A percentile compares a stretch with the other conserved stretches of the same genome.
Conservation (phyloP, 2,797 vertebrate genomes). For the Pagetopsis macropterus region DNA sequence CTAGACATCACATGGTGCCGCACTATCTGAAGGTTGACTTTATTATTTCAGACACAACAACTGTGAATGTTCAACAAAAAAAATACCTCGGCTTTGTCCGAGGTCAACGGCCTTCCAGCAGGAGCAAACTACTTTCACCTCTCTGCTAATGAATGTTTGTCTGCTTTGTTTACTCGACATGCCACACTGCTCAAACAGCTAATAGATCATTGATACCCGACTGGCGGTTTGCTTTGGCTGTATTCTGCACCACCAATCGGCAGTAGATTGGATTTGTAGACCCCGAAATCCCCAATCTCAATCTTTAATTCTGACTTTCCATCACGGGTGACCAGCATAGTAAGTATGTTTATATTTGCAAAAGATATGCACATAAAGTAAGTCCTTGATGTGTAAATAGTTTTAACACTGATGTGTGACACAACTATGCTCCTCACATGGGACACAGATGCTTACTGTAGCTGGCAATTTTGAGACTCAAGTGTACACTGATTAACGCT, state of each 20-base stretch:
- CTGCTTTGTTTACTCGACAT: slow-evolving; percentile 58
- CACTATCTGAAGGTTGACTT: slow-evolving; percentile 26
- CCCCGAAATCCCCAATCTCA: not conserved
- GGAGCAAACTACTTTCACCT: slow-evolving; percentile 60
- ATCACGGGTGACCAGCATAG: not conserved
- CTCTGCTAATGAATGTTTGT: slow-evolving; percentile 74
- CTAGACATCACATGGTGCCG: slow-evolving; percentile 9
- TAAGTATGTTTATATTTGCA: not conserved
- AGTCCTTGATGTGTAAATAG: not conserved
- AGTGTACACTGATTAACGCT: not conserved
- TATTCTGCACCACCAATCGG: slow-evolving; percentile 2
- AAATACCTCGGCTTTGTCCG: slow-evolving; percentile 18
- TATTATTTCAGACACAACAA: not conserved
- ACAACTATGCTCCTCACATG: slow-evolving; percentile 1
- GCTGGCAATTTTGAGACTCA: not conserved
- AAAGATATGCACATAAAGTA: not conserved
- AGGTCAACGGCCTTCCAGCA: slow-evolving; percentile 29
- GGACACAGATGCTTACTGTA: slow-evolving; percentile 18
- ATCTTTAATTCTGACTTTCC: not conserved
- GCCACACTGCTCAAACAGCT: slow-evolving; percentile 49
- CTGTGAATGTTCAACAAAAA: slow-evolving; percentile 15
- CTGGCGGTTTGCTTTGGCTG: slow-evolving; percentile 13
- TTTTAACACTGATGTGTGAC: slow-evolving; percentile 1
- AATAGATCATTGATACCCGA: slow-evolving; percentile 47
- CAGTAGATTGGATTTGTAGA: not conserved